These are phyloP conservation scores for Anableps anableps DNA, from an alignment of 2,797 vertebrate genomes.

Conservation along the genomic window DNA sequence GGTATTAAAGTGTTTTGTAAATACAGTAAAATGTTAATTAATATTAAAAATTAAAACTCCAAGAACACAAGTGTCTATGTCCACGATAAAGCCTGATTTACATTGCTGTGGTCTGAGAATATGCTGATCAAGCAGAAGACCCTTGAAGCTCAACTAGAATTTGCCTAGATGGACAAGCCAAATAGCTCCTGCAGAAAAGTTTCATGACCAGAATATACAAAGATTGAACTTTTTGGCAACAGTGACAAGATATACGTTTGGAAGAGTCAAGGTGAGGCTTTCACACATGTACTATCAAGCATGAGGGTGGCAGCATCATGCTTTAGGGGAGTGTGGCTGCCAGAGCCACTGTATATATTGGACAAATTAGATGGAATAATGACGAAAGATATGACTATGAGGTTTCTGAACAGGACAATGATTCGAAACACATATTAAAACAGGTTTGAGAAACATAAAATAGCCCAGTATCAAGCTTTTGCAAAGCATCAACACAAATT, in stretches of 20 bases:
- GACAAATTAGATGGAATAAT: background rate
- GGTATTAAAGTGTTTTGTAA: background rate
- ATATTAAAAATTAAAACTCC: background rate
- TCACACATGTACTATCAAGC: background rate
- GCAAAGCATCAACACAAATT: background rate
- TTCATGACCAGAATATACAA: background rate
- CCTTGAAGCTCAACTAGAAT: background rate
- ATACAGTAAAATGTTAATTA: background rate
- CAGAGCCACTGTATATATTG: background rate
- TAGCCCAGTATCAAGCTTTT: background rate
- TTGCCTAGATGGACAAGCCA: background rate
- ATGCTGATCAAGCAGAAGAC: background rate
- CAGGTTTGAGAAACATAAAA: background rate
- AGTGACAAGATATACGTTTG: background rate
- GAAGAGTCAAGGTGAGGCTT: background rate
- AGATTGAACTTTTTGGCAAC: background rate
- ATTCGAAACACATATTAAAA: background rate
- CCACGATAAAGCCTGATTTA: background rate
- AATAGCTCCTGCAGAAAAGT: background rate
- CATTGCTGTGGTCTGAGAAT: background rate
- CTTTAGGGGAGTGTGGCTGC: background rate
- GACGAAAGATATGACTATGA: background rate
- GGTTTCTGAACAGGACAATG: background rate
- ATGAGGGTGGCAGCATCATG: background rate
- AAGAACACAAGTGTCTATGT: background rate